Evolutionary conservation across 1,140 invertebrate species (phyloP).

Genomic region (Drosophila tropicalis): DNA sequence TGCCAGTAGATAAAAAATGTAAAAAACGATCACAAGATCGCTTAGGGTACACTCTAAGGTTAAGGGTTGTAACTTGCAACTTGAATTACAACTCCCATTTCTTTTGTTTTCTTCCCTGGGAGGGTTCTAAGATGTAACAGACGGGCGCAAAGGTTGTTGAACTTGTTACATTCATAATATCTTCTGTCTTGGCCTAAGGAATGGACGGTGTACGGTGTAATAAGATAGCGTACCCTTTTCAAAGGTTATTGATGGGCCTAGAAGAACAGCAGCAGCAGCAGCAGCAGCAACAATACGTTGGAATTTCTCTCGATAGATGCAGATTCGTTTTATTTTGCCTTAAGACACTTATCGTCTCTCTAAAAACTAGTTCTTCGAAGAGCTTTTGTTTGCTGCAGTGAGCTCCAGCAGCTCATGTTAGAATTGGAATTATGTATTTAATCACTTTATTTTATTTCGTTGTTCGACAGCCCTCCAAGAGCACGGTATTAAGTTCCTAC

Average conservation of each 20-base stretch:
- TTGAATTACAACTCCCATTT: background rate
- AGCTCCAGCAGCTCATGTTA: too few relatives aligned
- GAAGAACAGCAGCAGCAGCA: background rate
- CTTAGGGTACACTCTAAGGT: conserved; percentile 41
- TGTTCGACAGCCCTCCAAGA: conserved; percentile 83
- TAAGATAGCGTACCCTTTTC: conserved; percentile 39
- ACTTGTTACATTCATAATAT: conserved; percentile 21
- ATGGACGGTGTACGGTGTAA: conserved; percentile 11
- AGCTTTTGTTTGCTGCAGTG: background rate
- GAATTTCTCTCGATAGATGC: background rate
- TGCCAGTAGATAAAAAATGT: conserved; percentile 58
- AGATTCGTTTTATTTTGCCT: background rate
- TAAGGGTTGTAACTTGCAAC: conserved; percentile 27
- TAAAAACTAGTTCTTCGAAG: too few relatives aligned
- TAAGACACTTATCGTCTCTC: background rate
- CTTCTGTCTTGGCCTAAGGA: conserved; percentile 8
- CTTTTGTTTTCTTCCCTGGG: conserved; percentile 6
- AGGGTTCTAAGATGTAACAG: conserved; percentile 45
- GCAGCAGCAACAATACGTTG: background rate
- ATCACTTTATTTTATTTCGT: background rate
- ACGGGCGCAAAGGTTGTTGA: conserved; percentile 43
- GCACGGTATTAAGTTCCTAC: conserved; percentile 83
- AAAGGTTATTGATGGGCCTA: conserved; percentile 9
- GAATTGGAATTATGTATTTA: too few relatives aligned
- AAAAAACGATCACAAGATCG: conserved; percentile 29